Percentiles rank a stretch among this genome's conserved stretches.
Evolutionary conservation across 2,888 invertebrate species (phyloP).

Genomic region (Chrysotoxum bicinctum): DNA sequence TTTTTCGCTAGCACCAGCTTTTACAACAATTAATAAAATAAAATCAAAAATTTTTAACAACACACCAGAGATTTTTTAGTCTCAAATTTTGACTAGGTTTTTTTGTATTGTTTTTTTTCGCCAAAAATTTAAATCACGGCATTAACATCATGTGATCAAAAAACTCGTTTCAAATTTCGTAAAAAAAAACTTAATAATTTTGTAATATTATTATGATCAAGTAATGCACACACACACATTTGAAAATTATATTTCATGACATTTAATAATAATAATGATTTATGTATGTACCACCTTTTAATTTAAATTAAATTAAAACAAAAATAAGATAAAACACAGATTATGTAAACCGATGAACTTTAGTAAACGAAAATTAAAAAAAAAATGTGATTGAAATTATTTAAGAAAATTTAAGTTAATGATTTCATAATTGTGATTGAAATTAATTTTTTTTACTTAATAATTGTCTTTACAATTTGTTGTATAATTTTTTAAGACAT

Average conservation of each 20-base stretch:
- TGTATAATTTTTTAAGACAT: conserved; percentile 27
- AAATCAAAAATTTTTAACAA: conserved; percentile 13
- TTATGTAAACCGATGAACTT: conserved; percentile 9
- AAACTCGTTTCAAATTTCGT: neutral
- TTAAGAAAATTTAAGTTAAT: neutral
- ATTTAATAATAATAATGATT: conserved; percentile 58
- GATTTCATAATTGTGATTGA: conserved; percentile 1
- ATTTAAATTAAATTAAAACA: conserved; percentile 52
- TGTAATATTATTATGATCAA: conserved; percentile 39
- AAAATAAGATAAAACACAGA: conserved; percentile 2
- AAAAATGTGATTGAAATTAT: conserved; percentile 60
- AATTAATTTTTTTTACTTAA: conserved; percentile 14
- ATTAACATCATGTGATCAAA: conserved; percentile 4
- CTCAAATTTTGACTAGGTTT: conserved; percentile 60
- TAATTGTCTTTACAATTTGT: conserved; percentile 24
- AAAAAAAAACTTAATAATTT: conserved; percentile 30
- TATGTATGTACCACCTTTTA: conserved; percentile 56
- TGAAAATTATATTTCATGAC: conserved; percentile 65
- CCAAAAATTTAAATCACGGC: conserved; percentile 34
- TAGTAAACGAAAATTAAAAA: conserved; percentile 26
- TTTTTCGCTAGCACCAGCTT: conserved; percentile 61
- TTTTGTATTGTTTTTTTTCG: conserved; percentile 65
- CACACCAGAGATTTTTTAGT: conserved; percentile 41
- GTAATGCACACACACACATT: conserved; percentile 17
- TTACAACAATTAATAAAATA: conserved; percentile 17